Percentiles rank a stretch among this genome's conserved stretches.
phyloP scores from a whole-genome alignment of 2,797 vertebrate genomes.

The Pelobates cultripes region DNA sequence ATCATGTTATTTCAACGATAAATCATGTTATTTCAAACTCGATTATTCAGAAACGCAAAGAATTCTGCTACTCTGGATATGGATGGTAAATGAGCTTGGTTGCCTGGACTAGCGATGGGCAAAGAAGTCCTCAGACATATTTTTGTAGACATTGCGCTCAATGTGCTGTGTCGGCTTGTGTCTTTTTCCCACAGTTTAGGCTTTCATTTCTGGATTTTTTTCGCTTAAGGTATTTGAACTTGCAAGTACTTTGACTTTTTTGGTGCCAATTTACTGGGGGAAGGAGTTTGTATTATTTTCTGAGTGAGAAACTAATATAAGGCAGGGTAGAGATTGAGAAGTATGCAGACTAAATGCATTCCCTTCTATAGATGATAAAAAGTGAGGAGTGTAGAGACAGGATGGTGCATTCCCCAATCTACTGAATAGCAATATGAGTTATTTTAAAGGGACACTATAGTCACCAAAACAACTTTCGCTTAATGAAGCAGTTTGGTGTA shows the following conservation, averaged over 20 bases:
- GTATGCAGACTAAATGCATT: too few relatives aligned
- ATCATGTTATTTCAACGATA: conserved; percentile 2
- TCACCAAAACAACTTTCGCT: too few relatives aligned
- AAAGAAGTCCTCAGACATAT: neutral
- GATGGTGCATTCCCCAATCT: too few relatives aligned
- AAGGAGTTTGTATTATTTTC: neutral
- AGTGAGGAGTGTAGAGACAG: too few relatives aligned
- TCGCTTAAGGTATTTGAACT: neutral
- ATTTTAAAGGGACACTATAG: too few relatives aligned
- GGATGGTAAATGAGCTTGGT: neutral
- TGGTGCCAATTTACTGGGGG: neutral
- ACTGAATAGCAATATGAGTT: too few relatives aligned
- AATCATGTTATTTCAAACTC: conserved; percentile 9
- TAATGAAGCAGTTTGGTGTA: too few relatives aligned
- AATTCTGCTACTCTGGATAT: neutral
- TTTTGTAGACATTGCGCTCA: neutral
- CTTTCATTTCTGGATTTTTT: neutral
- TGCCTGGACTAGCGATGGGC: neutral
- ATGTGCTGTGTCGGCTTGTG: neutral
- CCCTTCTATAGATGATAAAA: too few relatives aligned
- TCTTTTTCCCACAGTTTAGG: neutral
- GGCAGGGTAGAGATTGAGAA: too few relatives aligned
- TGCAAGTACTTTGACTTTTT: neutral
- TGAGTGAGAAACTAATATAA: too few relatives aligned
- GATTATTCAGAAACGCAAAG: neutral